Evolutionary conservation across 2,888 invertebrate species (phyloP).

Genomic region (Romanomermis culicivorax): DNA sequence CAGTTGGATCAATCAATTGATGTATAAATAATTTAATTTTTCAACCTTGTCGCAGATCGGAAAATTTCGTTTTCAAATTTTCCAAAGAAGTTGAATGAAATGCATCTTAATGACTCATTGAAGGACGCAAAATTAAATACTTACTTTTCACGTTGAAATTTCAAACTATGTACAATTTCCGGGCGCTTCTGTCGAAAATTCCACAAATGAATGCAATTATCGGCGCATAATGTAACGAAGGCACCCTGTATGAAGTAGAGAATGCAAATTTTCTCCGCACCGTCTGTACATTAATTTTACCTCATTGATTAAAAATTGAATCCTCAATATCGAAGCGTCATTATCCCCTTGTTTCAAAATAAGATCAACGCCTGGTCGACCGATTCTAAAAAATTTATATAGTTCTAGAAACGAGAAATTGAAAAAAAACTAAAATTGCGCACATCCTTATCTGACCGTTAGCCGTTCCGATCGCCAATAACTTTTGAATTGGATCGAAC

Average conservation of each 20-base stretch:
- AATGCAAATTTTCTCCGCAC: background rate
- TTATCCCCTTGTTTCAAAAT: slow-evolving; percentile 59
- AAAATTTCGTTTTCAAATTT: too few species aligned
- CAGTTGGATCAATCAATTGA: too few species aligned
- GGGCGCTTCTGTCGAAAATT: slow-evolving; percentile 70
- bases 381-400: slow-evolving; percentile 47
- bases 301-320: slow-evolving; percentile 86
- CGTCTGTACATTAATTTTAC: too few species aligned
- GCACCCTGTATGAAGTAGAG: slow-evolving; percentile 42
- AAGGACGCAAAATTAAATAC: slow-evolving; percentile 5
- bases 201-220: slow-evolving; percentile 91
- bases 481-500: slow-evolving; percentile 88
- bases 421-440: slow-evolving; percentile 7
- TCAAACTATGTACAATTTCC: slow-evolving; percentile 82
- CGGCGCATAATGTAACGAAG: slow-evolving; percentile 76
- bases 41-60: too few species aligned
- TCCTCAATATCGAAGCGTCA: slow-evolving; percentile 53
- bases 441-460: slow-evolving; percentile 84
- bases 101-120: too few species aligned
- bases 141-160: slow-evolving; percentile 47
- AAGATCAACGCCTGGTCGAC: slow-evolving; percentile 86
- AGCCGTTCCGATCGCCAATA: slow-evolving; percentile 88
- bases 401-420: slow-evolving; percentile 3
- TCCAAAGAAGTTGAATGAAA: too few species aligned
- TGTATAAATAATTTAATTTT: too few species aligned